Evolutionary conservation across 2,888 invertebrate genomes (phyloP).

Genomic region (Stramonita haemastoma): DNA sequence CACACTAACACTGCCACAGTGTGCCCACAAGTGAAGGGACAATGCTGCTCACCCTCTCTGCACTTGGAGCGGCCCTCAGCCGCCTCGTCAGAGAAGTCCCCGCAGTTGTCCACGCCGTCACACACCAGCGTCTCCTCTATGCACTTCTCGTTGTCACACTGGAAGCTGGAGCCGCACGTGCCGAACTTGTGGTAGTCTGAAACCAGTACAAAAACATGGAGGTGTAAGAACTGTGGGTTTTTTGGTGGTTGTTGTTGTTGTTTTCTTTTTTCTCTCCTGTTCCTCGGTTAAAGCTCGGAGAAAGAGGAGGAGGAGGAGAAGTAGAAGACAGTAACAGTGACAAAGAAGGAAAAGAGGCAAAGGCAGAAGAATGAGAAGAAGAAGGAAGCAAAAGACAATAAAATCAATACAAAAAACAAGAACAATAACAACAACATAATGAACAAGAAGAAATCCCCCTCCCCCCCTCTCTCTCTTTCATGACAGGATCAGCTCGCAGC

Average conservation of each 20-base stretch:
- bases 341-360: neutral
- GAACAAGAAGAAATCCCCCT: neutral
- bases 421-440: neutral
- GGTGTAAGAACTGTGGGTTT: too few relatives aligned
- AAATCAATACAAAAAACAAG: neutral
- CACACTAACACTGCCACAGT: neutral
- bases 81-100: slow-evolving; percentile 73
- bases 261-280: too few relatives aligned
- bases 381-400: neutral
- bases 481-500: too few relatives aligned
- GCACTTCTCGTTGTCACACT: slow-evolving; percentile 73
- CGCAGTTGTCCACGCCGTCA: slow-evolving; percentile 75
- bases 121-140: slow-evolving; percentile 72
- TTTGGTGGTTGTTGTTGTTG: too few relatives aligned
- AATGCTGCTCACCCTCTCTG: slow-evolving; percentile 49
- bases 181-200: slow-evolving; percentile 66
- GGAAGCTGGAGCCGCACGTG: slow-evolving; percentile 68
- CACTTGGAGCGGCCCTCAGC: slow-evolving; percentile 69
- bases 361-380: neutral
- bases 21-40: neutral
- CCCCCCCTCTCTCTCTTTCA: too few relatives aligned
- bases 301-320: neutral
- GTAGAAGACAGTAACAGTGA: neutral
- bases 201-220: neutral
- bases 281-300: neutral